Base-by-base conservation (phyloP, 2,113 vertebrate species). In the Carollia perspicillata region DNA sequence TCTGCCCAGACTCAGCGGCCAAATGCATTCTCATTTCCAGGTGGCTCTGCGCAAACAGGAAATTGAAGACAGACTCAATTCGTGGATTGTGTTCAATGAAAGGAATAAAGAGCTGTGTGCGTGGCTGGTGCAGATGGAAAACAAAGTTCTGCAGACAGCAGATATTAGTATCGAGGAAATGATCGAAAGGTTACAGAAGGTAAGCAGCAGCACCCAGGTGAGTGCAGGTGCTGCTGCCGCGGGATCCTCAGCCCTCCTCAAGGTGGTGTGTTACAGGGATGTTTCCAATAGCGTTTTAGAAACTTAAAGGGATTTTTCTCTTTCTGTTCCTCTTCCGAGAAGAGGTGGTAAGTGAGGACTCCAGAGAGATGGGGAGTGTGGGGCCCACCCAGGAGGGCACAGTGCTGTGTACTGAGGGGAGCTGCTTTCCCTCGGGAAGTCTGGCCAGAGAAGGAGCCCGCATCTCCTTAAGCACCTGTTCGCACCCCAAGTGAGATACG, bases 151-250 rank as follows among this genome's bases (percentile, higher is more conserved):
- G 5, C 99, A 99, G 98, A 98, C 98, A 42, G 98, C 99, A 0
- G 99, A 99, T 83, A 98, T 99, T 58, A 99, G 99, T 97, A 99
- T 99, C 55, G 99, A 99, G 97, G 99, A 99, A 95, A 99, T 99
- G 99, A 99, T 99, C 97, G 99, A 99, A 94, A 99, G 99, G 93
- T 97, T 99, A 60, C 99, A 99, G 98, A 99, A 99, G 99, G 99
- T 99, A 71, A 97, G 97, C n/a, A 30, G 28, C 22, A 78, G 40
- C 0, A 0, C 51, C n/a, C 9, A 23, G 58, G n/a, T 49, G 37
- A 5, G 1, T 35, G 16, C 1, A 0, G 8, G 12, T 60, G 10
- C 1, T 5, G 11, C 4, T 13, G 0, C 18, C 5, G 0, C 0
- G 3, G 78, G 23, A 26, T 37, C 12, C 42, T 72, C 47, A 17